Evolutionary conservation across 2,888 invertebrate genomes (phyloP).

Genomic region (Brenthis daphne): DNA sequence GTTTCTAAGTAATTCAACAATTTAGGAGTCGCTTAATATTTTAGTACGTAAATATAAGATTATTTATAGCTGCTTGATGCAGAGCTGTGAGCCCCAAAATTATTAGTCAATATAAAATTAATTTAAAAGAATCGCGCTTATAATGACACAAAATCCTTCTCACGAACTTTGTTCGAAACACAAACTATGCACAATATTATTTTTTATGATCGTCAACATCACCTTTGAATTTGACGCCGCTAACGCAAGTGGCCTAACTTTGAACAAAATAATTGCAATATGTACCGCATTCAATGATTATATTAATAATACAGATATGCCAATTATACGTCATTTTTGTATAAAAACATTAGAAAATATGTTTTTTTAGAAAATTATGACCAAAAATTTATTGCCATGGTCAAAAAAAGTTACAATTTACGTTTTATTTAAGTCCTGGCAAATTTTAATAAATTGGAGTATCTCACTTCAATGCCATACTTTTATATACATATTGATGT

Average conservation of each 20-base stretch:
- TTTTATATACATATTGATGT: constrained; percentile 17
- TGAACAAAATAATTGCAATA: too few relatives aligned
- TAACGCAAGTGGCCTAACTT: too few relatives aligned
- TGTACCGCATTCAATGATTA: too few relatives aligned
- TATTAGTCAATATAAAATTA: background rate
- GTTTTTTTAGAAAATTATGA: too few relatives aligned
- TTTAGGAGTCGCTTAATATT: background rate
- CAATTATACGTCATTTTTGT: too few relatives aligned
- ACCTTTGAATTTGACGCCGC: too few relatives aligned
- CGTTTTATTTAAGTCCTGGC: too few relatives aligned
- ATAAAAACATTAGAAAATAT: too few relatives aligned
- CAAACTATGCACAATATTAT: constrained; percentile 25
- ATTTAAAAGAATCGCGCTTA: background rate
- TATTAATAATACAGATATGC: too few relatives aligned
- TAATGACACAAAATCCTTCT: constrained; percentile 7
- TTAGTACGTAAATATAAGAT: constrained; percentile 1
- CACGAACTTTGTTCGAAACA: background rate
- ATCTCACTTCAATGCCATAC: background rate
- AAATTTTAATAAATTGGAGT: too few relatives aligned
- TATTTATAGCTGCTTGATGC: background rate
- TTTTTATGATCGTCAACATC: background rate
- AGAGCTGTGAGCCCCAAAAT: constrained; percentile 20
- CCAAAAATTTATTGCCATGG: too few relatives aligned
- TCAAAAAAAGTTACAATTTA: too few relatives aligned
- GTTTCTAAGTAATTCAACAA: background rate